Conservation (phyloP, 2,113 vertebrate species). For the Todiramphus chloris region DNA sequence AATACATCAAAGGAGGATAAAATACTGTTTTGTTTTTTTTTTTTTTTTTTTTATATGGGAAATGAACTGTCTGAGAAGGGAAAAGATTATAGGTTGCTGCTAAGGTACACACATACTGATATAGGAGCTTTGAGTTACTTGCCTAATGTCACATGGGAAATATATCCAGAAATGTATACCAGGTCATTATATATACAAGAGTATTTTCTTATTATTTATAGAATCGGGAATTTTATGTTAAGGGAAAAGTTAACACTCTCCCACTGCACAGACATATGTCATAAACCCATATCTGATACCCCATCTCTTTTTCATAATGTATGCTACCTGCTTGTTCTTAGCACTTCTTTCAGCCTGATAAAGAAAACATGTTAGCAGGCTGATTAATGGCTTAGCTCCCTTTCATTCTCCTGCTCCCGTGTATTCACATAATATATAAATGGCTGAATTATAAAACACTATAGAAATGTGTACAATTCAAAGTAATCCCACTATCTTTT, state of each 20-base stretch:
- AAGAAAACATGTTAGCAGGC: slow-evolving; percentile 21
- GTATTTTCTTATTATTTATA: neutral
- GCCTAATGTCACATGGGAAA: neutral
- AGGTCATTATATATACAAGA: neutral
- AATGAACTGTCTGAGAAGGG: neutral
- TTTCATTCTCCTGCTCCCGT: neutral
- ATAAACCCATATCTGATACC: neutral
- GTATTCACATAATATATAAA: neutral
- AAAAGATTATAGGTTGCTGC: neutral
- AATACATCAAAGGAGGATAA: neutral
- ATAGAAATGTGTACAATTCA: neutral
- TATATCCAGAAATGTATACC: neutral
- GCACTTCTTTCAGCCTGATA: slow-evolving; percentile 5
- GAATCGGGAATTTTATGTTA: neutral
- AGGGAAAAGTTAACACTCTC: neutral
- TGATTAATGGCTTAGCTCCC: slow-evolving; percentile 17
- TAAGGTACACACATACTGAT: neutral
- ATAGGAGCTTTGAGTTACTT: neutral
- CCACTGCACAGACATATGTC: neutral
- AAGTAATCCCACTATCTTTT: neutral
- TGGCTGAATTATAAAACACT: neutral
- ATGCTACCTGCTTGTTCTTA: slow-evolving; percentile 17
- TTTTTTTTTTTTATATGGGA: neutral
- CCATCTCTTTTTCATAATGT: neutral
- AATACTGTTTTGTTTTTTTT: neutral